A percentile compares a stretch with the other conserved stretches of the same genome.
phyloP scores from a whole-genome alignment of 2,113 vertebrate species.

The Hyla sarda region DNA sequence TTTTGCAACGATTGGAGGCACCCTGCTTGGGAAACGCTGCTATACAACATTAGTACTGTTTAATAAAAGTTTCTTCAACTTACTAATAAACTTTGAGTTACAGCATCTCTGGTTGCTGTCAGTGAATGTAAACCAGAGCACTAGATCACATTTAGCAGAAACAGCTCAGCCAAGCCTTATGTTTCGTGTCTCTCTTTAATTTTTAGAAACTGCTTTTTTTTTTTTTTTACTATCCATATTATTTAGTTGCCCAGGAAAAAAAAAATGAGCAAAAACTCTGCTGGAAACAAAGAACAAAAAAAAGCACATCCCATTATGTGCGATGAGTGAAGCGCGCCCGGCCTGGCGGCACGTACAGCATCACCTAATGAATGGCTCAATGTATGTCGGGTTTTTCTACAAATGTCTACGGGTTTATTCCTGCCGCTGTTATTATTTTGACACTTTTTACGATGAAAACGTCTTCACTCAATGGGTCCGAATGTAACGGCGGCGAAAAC shows the following conservation, averaged over 20 bases:
- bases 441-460: neutral
- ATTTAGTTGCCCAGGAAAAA: neutral
- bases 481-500: conserved; percentile 1
- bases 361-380: neutral
- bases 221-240: neutral
- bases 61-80: no score
- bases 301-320: neutral
- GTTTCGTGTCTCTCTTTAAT: no score
- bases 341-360: neutral
- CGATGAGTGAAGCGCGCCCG: neutral
- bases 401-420: neutral
- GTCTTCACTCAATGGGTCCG: neutral
- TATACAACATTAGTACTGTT: no score
- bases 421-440: neutral
- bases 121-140: no score
- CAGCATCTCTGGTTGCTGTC: no score
- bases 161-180: no score
- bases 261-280: neutral
- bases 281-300: neutral
- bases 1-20: no score
- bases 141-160: no score
- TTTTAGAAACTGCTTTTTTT: neutral
- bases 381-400: neutral
- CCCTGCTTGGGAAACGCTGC: no score
- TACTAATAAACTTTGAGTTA: no score